Evolutionary conservation across 2,797 vertebrate genomes (phyloP), one percentile per base, ranked within the genome.

Genomic region (Todus mexicanus): DNA sequence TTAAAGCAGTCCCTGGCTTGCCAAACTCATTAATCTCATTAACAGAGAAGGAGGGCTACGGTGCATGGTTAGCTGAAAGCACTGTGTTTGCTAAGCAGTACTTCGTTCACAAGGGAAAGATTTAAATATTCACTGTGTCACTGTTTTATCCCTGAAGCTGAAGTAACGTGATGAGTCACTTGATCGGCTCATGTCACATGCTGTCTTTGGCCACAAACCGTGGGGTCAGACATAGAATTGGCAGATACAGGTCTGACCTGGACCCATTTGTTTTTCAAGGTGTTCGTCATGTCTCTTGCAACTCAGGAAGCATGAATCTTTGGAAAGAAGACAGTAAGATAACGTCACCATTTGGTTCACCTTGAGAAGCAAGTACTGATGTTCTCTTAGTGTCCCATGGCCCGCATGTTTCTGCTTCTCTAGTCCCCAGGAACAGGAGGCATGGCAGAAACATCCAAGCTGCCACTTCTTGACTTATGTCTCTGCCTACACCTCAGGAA

Each of bases 11-110:
- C 79, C 89, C 16, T 63, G 81, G 48, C 84, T 84, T 91, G 77
- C 91, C 94, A 93, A 92, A 95, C 79, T 96, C 90, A 82, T 92
- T 97, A 81, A 94, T 96, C 97, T 96, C 92, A 85, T 96, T 96
- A 97, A 94, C 87, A 92, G 81, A 70, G 74, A 91, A 79, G 70
- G 84, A 92, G 60, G 79, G 54, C 82, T 88, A 3, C 10, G 50
- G 84, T 92, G 40, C 87, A 65, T 26, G 59, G 93, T 38, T 92
- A 87, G 79, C 92, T 87, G 93, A 88, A 92, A 95, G 81, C 63
- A 33, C 70, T 71, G 82, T 88, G 80, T 95, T 96, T 84, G 60
- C 79, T 54, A 25, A 92, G 92, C 76, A 70, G 70, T 16, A 47
- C 79, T 94, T 79, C 2, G n/a, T 95, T 96, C 84, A 81, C 92